Base-by-base conservation (phyloP, 2,113 vertebrate genomes). In the Empidonax alnorum region DNA sequence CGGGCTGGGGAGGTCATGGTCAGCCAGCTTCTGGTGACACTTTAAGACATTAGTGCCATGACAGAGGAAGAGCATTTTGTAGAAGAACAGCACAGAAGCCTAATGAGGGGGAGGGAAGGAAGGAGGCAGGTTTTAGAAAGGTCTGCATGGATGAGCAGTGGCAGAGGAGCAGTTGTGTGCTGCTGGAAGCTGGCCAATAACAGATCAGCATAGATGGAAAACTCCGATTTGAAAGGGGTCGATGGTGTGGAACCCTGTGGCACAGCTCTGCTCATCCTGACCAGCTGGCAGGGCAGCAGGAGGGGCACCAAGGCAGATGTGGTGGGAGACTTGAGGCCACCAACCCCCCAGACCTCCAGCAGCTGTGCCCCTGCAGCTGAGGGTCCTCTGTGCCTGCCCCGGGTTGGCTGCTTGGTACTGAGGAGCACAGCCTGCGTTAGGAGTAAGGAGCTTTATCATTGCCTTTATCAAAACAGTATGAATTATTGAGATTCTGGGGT, bases 381-480 rank as follows among this genome's bases (percentile, higher is more conserved):
- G 44, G 31, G 18, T 30, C 35, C 30, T 1, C 35, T 0, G 1
- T 79, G 65, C 44, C 78, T 63, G 14, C 42, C 16, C 35, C 0
- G 0, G 12, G 28, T 23, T 30, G 3, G 6, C 61, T 85, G 39
- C 53, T 41, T 27, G 15, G 12, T 10, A 7, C 52, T 46, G 35
- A 72, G 62, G 50, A 6, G 47, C 33, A 14, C 28, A 58, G 50
- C 3, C 74, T 23, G 18, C 19, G 47, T 12, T 14, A 39, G 50
- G 37, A 67, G 42, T 41, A 41, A 31, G 19, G 28, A 0, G 3
- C 35, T n/a, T n/a, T 46, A n/a, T 52, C 52, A 37, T 11, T 78
- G 24, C 23, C 33, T 66, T 74, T 37, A 20, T 46, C 85, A 19
- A 66, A 78, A 49, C 19, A 39, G 8, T 18, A 18, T 33, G 77